Percentiles rank a stretch among this genome's conserved stretches.
These are phyloP conservation scores for Stenoptilia bipunctidactyla DNA, from an alignment of 2,888 invertebrate genomes.

Conservation along the genomic window DNA sequence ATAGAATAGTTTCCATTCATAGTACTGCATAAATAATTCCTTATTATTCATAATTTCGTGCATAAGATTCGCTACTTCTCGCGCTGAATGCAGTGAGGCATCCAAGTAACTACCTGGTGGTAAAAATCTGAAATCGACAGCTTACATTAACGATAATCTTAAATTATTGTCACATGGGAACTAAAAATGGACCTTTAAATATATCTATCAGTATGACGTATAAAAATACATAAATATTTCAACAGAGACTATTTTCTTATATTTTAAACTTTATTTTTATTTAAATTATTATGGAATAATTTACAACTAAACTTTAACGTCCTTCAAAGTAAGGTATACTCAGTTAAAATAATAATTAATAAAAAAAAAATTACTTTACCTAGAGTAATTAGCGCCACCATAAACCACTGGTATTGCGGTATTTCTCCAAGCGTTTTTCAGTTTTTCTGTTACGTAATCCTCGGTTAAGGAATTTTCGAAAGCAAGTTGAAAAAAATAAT, in stretches of 20 bases:
- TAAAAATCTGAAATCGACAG: conserved; percentile 4
- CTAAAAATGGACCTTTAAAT: too few relatives aligned
- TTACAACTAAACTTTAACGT: too few relatives aligned
- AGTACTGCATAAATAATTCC: conserved; percentile 32
- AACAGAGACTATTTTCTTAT: too few relatives aligned
- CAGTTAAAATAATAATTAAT: too few relatives aligned
- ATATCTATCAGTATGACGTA: too few relatives aligned
- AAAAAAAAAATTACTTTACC: too few relatives aligned
- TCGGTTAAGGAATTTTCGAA: conserved; percentile 39
- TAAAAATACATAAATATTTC: too few relatives aligned
- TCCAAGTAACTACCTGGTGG: conserved; percentile 4
- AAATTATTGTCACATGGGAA: too few relatives aligned
- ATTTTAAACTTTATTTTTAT: too few relatives aligned
- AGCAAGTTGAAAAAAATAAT: conserved; percentile 24
- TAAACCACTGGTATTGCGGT: conserved; percentile 75
- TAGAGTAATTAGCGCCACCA: conserved; percentile 52
- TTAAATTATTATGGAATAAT: too few relatives aligned
- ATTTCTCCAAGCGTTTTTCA: conserved; percentile 21
- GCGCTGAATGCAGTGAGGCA: conserved; percentile 17
- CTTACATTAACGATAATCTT: too few relatives aligned
- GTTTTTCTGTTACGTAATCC: conserved; percentile 34
- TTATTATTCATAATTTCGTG: conserved; percentile 25
- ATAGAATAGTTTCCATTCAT: conserved; percentile 43
- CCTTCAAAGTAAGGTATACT: too few relatives aligned
- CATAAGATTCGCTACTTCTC: conserved; percentile 29